These are phyloP conservation scores for Tetragonula carbonaria DNA, from an alignment of 2,888 invertebrate genomes.

Conservation along the genomic window DNA sequence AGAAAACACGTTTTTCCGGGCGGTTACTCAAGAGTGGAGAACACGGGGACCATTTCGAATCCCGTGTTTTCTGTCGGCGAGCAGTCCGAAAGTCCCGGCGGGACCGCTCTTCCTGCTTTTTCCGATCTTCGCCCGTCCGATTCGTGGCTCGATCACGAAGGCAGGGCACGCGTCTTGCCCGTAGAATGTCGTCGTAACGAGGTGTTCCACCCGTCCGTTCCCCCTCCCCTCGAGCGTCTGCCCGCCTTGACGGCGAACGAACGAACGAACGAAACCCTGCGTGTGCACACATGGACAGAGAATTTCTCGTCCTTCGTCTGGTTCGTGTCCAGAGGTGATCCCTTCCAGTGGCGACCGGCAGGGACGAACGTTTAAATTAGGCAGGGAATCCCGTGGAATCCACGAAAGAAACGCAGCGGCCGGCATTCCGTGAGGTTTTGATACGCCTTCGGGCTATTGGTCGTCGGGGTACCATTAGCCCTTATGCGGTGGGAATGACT, in stretches of 20 bases:
- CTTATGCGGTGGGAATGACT: conserved; percentile 76
- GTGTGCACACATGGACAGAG: conserved; percentile 18
- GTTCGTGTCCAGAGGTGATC: conserved; percentile 71
- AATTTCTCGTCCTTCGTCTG: conserved; percentile 58
- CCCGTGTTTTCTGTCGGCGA: conserved; percentile 64
- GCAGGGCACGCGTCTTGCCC: conserved; percentile 83
- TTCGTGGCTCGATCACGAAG: conserved; percentile 81
- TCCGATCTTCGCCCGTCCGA: conserved; percentile 49
- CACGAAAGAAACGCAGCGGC: conserved; percentile 78
- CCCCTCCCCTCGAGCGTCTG: conserved; percentile 6
- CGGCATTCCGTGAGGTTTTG: conserved; percentile 80
- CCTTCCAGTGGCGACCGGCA: conserved; percentile 59
- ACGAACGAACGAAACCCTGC: conserved; percentile 12
- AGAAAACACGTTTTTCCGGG: conserved; percentile 53
- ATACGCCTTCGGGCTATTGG: conserved; percentile 78
- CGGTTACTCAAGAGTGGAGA: conserved; percentile 18
- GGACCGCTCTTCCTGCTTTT: conserved; percentile 64
- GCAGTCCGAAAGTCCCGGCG: conserved; percentile 67
- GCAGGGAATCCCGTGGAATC: conserved; percentile 81
- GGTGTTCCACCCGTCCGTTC: conserved; percentile 73
- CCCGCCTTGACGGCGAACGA: background rate
- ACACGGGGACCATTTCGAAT: conserved; percentile 43
- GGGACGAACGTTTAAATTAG: conserved; percentile 82
- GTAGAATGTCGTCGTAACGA: conserved; percentile 84
- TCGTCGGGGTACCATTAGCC: conserved; percentile 77